Evolutionary conservation across 2,113 vertebrate species (phyloP).

Genomic region (Hemiprocne comata): DNA sequence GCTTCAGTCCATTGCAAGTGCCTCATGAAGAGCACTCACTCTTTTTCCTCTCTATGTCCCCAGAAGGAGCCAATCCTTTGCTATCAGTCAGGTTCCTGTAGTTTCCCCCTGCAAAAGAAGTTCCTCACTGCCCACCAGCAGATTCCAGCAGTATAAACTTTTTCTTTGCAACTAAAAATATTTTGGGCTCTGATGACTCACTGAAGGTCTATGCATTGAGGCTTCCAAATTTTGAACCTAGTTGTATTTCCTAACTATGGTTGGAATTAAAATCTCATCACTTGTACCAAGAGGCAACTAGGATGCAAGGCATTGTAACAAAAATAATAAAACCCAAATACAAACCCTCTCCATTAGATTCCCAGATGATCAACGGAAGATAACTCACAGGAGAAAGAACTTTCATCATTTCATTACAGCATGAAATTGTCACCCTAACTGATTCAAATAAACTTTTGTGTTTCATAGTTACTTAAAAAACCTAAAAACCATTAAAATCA

Average conservation of each 20-base stretch:
- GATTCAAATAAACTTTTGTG: neutral
- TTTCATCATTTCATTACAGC: neutral
- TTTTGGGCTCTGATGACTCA: neutral
- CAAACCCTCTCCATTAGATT: neutral
- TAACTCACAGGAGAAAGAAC: neutral
- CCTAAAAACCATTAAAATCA: neutral
- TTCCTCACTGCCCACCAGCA: neutral
- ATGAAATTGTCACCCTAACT: neutral
- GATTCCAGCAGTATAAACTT: neutral
- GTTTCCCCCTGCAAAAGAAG: neutral
- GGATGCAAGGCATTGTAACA: neutral
- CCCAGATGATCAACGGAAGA: neutral
- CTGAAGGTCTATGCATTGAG: neutral
- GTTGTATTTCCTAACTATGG: neutral
- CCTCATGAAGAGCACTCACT: neutral
- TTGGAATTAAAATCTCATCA: neutral
- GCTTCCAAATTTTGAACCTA: neutral
- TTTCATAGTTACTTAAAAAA: neutral
- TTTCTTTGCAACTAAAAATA: neutral
- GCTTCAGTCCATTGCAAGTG: neutral
- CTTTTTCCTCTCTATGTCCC: neutral
- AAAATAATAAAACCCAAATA: neutral
- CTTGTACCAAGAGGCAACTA: neutral
- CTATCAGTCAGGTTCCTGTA: neutral
- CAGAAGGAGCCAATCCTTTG: neutral